These are phyloP conservation scores for Julus scandinavius DNA, from an alignment of 2,888 invertebrate species.

Conservation along the genomic window DNA sequence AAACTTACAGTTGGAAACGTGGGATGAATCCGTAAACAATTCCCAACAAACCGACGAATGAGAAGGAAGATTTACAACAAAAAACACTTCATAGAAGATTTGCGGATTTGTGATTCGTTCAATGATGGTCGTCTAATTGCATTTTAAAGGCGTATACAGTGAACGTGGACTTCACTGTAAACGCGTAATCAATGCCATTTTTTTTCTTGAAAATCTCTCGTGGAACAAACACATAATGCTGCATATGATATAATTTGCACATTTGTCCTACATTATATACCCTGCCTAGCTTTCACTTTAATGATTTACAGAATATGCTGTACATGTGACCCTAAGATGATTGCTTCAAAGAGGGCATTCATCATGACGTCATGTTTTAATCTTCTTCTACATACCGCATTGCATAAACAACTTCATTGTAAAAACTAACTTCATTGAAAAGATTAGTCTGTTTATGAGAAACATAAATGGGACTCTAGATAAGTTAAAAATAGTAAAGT, in stretches of 20 bases:
- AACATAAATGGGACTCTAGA: not conserved
- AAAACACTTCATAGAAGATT: slow-evolving; percentile 31
- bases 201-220: not conserved
- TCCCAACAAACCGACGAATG: not conserved
- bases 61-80: not conserved
- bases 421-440: not conserved
- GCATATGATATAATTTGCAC: not conserved
- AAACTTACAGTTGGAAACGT: slow-evolving; percentile 27
- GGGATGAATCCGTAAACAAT: slow-evolving; percentile 14
- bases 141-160: not conserved
- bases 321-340: slow-evolving; percentile 22
- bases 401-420: slow-evolving; percentile 16
- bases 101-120: not conserved
- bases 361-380: not conserved
- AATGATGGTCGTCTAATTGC: not conserved
- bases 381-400: not conserved
- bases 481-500: not conserved
- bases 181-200: not conserved
- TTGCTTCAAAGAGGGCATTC: slow-evolving; percentile 13
- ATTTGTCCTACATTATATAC: slow-evolving; percentile 34
- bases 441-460: slow-evolving; percentile 8
- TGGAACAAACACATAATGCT: not conserved
- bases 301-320: not conserved
- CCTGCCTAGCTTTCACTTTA: not conserved
- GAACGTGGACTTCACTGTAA: not conserved